A percentile compares a stretch with the other conserved stretches of the same genome.
phyloP scores from a whole-genome alignment of 2,113 vertebrate genomes.

The Rattus norvegicus region DNA sequence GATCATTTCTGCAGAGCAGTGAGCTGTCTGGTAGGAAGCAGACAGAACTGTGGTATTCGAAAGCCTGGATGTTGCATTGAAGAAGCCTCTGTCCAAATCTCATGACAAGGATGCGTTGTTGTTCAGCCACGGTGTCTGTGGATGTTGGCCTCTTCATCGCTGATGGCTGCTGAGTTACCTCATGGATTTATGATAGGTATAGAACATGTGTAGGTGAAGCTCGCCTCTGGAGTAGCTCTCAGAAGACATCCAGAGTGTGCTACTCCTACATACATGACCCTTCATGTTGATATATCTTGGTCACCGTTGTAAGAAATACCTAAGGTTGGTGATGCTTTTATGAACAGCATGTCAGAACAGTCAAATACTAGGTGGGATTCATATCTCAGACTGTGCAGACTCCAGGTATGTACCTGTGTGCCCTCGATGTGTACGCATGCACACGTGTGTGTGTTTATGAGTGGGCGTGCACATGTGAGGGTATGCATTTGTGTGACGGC shows the following conservation, averaged over 20 bases:
- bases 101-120: neutral
- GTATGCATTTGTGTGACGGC: neutral
- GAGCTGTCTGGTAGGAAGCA: neutral
- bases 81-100: constrained; percentile 10
- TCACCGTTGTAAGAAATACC: neutral
- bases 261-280: neutral
- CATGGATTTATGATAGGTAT: neutral
- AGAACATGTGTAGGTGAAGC: neutral
- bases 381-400: neutral
- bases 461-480: neutral
- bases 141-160: neutral
- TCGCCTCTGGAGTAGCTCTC: neutral
- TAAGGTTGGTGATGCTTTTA: neutral
- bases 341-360: neutral
- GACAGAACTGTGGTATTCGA: neutral
- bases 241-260: neutral
- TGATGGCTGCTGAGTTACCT: neutral
- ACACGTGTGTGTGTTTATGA: neutral
- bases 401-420: neutral
- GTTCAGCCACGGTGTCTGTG: neutral
- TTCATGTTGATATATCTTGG: neutral
- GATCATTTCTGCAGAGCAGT: neutral
- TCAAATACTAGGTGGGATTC: neutral
- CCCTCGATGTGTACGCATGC: neutral
- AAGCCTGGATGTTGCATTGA: neutral